phyloP scores from a whole-genome alignment of 2,797 vertebrate genomes.

The Darevskia mixta region DNA sequence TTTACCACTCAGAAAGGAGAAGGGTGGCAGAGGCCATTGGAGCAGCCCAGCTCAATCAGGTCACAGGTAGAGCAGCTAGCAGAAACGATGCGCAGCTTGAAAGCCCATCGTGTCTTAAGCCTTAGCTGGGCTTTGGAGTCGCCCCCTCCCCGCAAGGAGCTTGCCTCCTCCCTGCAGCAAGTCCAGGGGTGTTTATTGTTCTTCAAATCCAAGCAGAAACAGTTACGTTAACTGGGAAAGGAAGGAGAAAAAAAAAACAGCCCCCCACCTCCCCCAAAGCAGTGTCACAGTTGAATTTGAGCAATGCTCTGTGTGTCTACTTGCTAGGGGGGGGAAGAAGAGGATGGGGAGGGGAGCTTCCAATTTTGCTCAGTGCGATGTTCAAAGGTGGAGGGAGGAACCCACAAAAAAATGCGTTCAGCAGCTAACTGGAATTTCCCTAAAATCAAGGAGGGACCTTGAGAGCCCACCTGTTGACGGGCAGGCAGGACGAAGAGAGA shows the following conservation, averaged over 20 bases:
- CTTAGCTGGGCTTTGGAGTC: too few relatives aligned
- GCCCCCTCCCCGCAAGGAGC: too few relatives aligned
- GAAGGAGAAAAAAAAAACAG: background rate
- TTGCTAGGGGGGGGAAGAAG: slow-evolving; percentile 1
- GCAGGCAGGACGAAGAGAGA: slow-evolving; percentile 13
- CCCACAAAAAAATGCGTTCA: too few relatives aligned
- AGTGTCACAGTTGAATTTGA: slow-evolving; percentile 19
- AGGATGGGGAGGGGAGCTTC: slow-evolving; percentile 43
- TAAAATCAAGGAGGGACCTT: background rate
- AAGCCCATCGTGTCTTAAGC: too few relatives aligned
- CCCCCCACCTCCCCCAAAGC: background rate
- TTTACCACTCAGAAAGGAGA: too few relatives aligned
- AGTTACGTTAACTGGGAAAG: slow-evolving; percentile 18
- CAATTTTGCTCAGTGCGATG: slow-evolving; percentile 72
- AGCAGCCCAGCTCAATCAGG: too few relatives aligned
- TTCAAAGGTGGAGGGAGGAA: too few relatives aligned
- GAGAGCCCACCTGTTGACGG: slow-evolving; percentile 46
- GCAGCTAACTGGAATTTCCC: background rate
- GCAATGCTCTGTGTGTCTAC: slow-evolving; percentile 5
- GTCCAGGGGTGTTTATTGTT: background rate
- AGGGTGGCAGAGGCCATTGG: too few relatives aligned
- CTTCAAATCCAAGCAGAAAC: slow-evolving; percentile 23
- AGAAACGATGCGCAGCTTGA: too few relatives aligned
- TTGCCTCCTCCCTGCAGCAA: too few relatives aligned
- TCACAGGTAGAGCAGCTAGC: too few relatives aligned